Evolutionary conservation across 1,140 invertebrate species (phyloP), one percentile per base, ranked within the genome.

Genomic region (Micrasema minimum): DNA sequence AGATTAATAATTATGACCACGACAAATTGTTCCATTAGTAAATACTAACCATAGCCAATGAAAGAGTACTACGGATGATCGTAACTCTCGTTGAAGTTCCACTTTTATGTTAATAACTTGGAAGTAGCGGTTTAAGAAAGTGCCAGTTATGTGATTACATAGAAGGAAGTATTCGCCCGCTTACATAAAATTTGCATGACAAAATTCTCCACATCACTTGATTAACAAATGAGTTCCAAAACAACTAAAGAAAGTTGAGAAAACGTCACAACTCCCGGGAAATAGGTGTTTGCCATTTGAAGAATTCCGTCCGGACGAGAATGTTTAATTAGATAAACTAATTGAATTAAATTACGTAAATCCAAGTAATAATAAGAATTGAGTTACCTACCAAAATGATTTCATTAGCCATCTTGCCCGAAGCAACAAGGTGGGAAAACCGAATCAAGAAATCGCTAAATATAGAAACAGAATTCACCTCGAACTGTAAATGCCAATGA

Each of bases 161-260:
- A 12, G 64, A 11, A 66, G 48, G 64, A 53, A 66, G 26, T 20
- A 12, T 46, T 23, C 64, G 64, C 64, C 61, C 48, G 48, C 64
- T 51, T 66, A 50, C 64, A 66, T 66, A 51, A 31, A 66, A 53
- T 66, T 66, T 37, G 64, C 46, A 66, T 66, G 16, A 66, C 64
- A 51, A 66, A 66, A 35, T 66, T 23, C 26, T 7, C 37, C 37
- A 38, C 55, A 41, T 59, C 55, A 18, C 18, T 38, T 22, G 48
- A 46, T 51, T 18, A 66, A 66, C 31, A 20, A 53, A 66, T 38
- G 48, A 53, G 48, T 50, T 66, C 16, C 23, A 53, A 66, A 64
- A 48, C 61, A 64, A 35, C 46, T 16, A n/a, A 55, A 66, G 62
- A 66, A 50, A 50, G 62, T 66, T 2, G 41, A 50, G 31, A 66